Percentiles rank a stretch among this genome's conserved stretches.
Evolutionary conservation across 2,113 vertebrate genomes (phyloP).

Genomic region (Cochlearius cochlearius): DNA sequence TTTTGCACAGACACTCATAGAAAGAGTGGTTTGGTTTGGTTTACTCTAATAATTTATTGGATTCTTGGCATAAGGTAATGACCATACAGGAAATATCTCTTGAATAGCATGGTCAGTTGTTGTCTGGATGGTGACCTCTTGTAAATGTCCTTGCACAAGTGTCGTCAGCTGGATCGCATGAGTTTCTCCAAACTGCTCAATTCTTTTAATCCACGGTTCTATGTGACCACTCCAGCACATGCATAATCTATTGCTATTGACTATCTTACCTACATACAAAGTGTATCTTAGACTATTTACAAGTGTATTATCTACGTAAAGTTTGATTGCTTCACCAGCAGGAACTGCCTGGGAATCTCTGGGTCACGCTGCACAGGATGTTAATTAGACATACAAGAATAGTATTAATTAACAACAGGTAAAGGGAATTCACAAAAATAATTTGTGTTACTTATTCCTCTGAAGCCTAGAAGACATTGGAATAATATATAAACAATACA

Average conservation of each 20-base stretch:
- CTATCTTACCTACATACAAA: background rate
- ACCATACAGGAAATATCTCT: background rate
- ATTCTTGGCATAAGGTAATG: background rate
- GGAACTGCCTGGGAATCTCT: background rate
- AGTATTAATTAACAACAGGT: background rate
- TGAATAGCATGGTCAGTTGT: background rate
- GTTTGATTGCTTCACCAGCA: background rate
- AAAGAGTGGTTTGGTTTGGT: background rate
- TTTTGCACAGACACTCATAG: background rate
- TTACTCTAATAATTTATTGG: background rate
- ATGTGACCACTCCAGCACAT: background rate
- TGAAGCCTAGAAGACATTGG: background rate
- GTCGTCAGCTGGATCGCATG: background rate
- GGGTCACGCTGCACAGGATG: background rate
- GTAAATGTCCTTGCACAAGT: background rate
- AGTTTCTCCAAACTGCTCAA: background rate
- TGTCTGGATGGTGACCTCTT: background rate
- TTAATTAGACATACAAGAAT: background rate
- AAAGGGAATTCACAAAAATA: background rate
- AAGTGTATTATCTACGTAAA: background rate
- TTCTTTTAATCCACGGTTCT: background rate
- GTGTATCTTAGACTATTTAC: background rate
- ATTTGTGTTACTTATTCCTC: background rate
- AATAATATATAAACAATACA: background rate
- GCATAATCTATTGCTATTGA: background rate